Base-by-base conservation (phyloP, 1,140 invertebrate genomes). In the Oscheius sp. region DNA sequence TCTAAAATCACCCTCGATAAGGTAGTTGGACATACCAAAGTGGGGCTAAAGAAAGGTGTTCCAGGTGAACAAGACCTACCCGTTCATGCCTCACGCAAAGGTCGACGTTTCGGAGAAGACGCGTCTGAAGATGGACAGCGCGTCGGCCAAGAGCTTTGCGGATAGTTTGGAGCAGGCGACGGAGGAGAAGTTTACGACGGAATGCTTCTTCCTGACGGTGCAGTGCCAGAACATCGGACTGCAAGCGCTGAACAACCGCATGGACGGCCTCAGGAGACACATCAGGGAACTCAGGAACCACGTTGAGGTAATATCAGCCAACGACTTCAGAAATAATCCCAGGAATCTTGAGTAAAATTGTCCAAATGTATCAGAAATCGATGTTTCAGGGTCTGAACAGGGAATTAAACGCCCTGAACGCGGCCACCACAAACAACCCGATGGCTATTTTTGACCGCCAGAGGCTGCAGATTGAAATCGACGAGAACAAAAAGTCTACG, bases 171-270 rank as follows among this genome's bases (percentile, higher is more conserved):
- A 58, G 15, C 58, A 68, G 13, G 81, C 84, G 2, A 85, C 83
- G 61, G 90, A 92, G 65, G 88, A 90, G 0, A 96, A 94, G 82
- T 97, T 98, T 86, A 91, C 92, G 31, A 97, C 94, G 0, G 92
- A 95, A 77, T 97, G 94, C 84, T 97, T 95, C 92, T 97, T 95
- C 85, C 86, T 97, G 32, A 96, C 94, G 0, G 87, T 97, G 15
- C 92, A 95, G 83, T 92, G 91, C 82, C 93, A 97, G 86, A 93
- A 97, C 84, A 88, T 97, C 45, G 91, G 92, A 29, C 88, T 96
- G 31, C 87, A 95, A 73, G 94, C 95, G 2, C 90, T 91, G 1
- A 88, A 94, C 23, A 90, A 93, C 80, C 92, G 92, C 63, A 93
- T 97, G 84, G 91, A 93, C 79, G 87, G 92, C 70, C 89, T 92